Evolutionary conservation across 2,888 invertebrate genomes (phyloP).

Genomic region (Zygothrica quintamaculata): DNA sequence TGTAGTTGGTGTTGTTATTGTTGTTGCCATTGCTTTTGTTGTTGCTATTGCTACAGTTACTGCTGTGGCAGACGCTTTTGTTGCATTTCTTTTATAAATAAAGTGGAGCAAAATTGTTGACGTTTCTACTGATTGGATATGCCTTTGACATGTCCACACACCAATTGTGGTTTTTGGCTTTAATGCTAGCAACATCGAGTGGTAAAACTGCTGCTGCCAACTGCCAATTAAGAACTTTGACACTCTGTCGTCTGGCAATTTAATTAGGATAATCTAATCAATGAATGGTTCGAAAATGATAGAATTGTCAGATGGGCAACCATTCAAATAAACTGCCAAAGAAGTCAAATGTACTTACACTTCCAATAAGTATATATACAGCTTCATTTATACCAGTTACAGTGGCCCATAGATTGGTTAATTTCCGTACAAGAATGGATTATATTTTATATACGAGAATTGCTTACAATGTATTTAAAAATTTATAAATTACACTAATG

Average conservation of each 20-base stretch:
- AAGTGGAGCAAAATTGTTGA: conserved; percentile 39
- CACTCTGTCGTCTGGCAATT: conserved; percentile 36
- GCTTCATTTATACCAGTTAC: conserved; percentile 1
- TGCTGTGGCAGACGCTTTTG: conserved; percentile 20
- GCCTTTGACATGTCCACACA: conserved; percentile 32
- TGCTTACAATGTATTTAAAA: too few species aligned
- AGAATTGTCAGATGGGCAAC: conserved; percentile 21
- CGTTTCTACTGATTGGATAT: conserved; percentile 42
- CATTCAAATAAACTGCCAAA: neutral
- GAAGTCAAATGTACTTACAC: conserved; percentile 16
- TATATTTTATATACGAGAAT: too few species aligned
- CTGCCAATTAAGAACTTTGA: conserved; percentile 45
- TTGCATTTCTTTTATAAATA: conserved; percentile 23
- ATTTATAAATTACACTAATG: too few species aligned
- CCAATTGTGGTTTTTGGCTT: conserved; percentile 19
- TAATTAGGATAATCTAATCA: conserved; percentile 43
- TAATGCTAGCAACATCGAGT: conserved; percentile 5
- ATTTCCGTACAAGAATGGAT: too few species aligned
- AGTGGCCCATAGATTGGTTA: too few species aligned
- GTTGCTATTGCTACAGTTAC: conserved; percentile 1
- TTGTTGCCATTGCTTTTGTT: conserved; percentile 17
- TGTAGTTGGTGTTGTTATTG: too few species aligned
- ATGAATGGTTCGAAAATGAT: conserved; percentile 14
- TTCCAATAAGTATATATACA: conserved; percentile 3
- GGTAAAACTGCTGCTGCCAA: conserved; percentile 12